Evolutionary conservation across 2,113 vertebrate genomes (phyloP), one percentile per base, ranked within the genome.

Genomic region (Chionomys nivalis): DNA sequence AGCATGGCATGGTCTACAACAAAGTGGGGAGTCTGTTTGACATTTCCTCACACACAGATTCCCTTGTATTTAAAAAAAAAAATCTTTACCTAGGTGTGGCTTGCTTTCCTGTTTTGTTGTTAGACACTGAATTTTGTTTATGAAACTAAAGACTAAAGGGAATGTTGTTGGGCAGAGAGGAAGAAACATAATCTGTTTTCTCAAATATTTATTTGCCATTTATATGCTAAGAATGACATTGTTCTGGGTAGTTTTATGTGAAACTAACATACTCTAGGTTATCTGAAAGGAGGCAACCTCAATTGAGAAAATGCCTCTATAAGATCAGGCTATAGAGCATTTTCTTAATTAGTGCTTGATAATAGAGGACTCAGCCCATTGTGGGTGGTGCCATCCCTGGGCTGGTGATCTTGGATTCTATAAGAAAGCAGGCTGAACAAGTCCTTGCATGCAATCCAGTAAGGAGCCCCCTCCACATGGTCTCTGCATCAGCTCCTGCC

Each of bases 161-260:
- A 61, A 26, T 68, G n/a, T 9, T 90, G 33, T 9, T 90, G 33
- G 49, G 61, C 65, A 86, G 52, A 92, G 58, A 79, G 78, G 55
- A 77, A 17, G 78, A 89, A 89, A 75, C 1, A 10, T 92, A 1
- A 21, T 90, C 89, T 89, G 28, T 87, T 61, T 42, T 85, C 28
- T 79, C 24, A n/a, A 77, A 68, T 82, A 85, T 85, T 47, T 86
- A 85, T 94, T 86, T 86, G 8, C 89, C 26, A 76, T 33, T 66
- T 52, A 61, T 17, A 4, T 78, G 63, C 36, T 49, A n/a, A 3
- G 39, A 63, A 61, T 68, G 31, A 89, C 10, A 52, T 52, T 83
- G 55, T 83, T 55, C n/a, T 83, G 13, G 55, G 23, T 63, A 16
- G 36, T 39, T 39, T 82, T 61, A 28, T 26, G 36, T 61, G n/a